These are phyloP conservation scores for Charadrius vociferus DNA, from an alignment of 2,113 vertebrate genomes.

Conservation along the genomic window DNA sequence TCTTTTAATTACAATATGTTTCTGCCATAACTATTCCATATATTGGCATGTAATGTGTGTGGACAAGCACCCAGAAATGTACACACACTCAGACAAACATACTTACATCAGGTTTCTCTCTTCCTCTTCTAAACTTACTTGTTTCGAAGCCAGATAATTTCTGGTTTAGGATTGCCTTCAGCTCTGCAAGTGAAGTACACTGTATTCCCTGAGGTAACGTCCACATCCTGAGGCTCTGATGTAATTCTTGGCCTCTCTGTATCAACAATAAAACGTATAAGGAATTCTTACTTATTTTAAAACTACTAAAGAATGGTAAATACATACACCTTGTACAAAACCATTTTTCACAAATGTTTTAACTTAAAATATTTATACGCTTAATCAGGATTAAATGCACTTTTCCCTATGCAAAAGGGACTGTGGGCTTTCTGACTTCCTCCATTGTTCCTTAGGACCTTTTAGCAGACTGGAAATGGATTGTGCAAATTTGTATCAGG, in stretches of 20 bases:
- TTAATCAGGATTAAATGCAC: not conserved
- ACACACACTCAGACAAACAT: not conserved
- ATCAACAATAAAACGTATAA: conserved; percentile 33
- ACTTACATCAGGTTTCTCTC: not conserved
- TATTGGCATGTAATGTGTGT: not conserved
- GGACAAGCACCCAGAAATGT: not conserved
- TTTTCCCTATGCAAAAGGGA: not conserved
- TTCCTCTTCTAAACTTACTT: conserved; percentile 82
- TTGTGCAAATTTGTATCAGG: not conserved
- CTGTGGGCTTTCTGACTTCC: not conserved
- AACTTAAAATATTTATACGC: not conserved
- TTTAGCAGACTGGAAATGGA: not conserved
- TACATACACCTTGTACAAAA: not conserved
- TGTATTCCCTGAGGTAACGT: conserved; percentile 95
- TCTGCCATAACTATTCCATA: not conserved
- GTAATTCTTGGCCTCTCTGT: conserved; percentile 96
- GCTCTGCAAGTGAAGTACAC: conserved; percentile 98
- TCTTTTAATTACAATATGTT: not conserved
- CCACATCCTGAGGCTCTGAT: conserved; percentile 94
- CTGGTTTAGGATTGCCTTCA: conserved; percentile 97
- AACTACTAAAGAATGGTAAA: not conserved
- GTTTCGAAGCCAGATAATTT: conserved; percentile 99
- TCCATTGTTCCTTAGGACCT: not conserved
- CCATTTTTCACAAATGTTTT: not conserved
- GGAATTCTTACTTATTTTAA: not conserved